Evolutionary conservation across 2,113 vertebrate species (phyloP).

Genomic region (Diadophis punctatus): DNA sequence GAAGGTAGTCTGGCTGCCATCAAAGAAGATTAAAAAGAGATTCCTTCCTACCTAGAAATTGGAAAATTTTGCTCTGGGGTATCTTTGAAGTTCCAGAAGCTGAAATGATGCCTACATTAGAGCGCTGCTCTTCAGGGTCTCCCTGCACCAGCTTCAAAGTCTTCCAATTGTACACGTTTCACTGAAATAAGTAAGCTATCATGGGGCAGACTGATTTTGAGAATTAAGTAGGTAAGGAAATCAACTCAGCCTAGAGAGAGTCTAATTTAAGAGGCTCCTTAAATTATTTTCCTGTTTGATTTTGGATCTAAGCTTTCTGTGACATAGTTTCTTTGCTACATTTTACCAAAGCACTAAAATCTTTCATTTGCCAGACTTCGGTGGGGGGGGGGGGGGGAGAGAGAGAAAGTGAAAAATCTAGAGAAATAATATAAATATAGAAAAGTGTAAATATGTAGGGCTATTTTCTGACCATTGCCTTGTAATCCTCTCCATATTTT

Average conservation of each 20-base stretch:
- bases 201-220: background rate
- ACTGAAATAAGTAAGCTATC: background rate
- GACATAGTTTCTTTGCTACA: conserved; percentile 14
- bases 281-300: background rate
- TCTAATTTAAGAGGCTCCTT: conserved; percentile 10
- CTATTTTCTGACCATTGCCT: conserved; percentile 15
- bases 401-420: no score
- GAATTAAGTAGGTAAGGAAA: background rate
- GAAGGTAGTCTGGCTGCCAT: conserved; percentile 27
- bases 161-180: background rate
- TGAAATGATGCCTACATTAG: conserved; percentile 7
- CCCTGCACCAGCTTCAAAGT: background rate
- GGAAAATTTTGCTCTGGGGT: conserved; percentile 34
- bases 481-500: background rate
- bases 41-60: conserved; percentile 42
- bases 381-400: background rate
- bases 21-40: conserved; percentile 39
- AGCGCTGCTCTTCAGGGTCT: background rate
- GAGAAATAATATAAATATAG: background rate
- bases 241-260: background rate
- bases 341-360: conserved; percentile 8
- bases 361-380: conserved; percentile 8
- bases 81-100: conserved; percentile 9
- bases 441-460: no score
- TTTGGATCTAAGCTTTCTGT: background rate